Evolutionary conservation across 2,113 vertebrate genomes (phyloP).

Genomic region (Tricholaema leucomelas): DNA sequence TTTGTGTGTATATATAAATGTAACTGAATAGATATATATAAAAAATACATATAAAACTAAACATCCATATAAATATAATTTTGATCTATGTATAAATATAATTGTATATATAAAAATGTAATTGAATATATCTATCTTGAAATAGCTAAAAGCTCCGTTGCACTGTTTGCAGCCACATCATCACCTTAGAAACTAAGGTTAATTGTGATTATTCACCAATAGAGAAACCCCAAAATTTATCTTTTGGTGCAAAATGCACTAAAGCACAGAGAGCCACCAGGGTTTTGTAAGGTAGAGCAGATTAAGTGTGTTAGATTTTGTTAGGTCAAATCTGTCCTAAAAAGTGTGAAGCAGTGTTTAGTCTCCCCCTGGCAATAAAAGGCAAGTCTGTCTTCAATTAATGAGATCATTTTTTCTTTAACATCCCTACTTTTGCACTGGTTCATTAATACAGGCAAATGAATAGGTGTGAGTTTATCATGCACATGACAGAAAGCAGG

Average conservation of each 20-base stretch:
- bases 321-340: constrained; percentile 46
- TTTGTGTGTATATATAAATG: no score
- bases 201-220: not conserved
- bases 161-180: not conserved
- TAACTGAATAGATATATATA: no score
- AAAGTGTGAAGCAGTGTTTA: not conserved
- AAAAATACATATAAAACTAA: no score
- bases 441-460: not conserved
- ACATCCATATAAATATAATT: no score
- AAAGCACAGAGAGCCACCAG: not conserved
- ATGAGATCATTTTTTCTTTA: constrained; percentile 39
- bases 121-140: not conserved
- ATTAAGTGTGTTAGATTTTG: not conserved
- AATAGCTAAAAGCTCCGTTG: not conserved
- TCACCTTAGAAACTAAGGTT: not conserved
- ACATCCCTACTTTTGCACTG: not conserved
- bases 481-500: not conserved
- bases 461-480: constrained; percentile 21
- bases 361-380: constrained; percentile 33
- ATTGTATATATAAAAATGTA: not conserved
- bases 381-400: constrained; percentile 23
- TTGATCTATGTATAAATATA: no score
- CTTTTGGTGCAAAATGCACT: not conserved
- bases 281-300: not conserved
- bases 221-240: constrained; percentile 22